phyloP scores from a whole-genome alignment of 2,888 invertebrate species.

The Andrena chrysosceles region DNA sequence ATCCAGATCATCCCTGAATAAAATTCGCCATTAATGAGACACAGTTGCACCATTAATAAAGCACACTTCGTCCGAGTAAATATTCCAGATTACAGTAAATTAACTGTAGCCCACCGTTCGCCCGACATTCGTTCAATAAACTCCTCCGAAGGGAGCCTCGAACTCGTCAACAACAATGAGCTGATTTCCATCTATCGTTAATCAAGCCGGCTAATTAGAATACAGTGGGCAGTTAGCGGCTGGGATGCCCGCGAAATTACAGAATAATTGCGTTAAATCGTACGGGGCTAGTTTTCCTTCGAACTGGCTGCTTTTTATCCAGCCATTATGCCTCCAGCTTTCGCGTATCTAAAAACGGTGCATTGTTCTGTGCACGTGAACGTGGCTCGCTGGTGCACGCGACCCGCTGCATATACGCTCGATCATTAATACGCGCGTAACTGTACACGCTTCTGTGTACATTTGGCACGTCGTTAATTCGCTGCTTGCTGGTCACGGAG shows the following conservation, averaged over 20 bases:
- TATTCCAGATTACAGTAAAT: conserved; percentile 32
- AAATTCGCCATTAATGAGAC: too few relatives aligned
- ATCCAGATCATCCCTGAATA: too few relatives aligned
- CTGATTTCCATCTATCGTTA: conserved; percentile 19
- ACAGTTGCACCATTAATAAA: too few relatives aligned
- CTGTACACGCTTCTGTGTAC: conserved; percentile 23
- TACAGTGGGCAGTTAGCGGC: conserved; percentile 12
- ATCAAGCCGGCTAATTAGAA: conserved; percentile 23
- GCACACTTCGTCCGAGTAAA: not conserved
- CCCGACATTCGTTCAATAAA: not conserved
- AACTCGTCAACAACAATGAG: conserved; percentile 1
- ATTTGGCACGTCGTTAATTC: conserved; percentile 14
- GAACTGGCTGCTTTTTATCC: conserved; percentile 36
- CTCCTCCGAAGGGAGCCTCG: not conserved
- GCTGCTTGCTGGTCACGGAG: not conserved
- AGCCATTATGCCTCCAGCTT: conserved; percentile 39
- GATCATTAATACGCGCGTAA: conserved; percentile 42
- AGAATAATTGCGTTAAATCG: conserved; percentile 42
- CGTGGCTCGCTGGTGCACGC: conserved; percentile 40
- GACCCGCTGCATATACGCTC: conserved; percentile 42
- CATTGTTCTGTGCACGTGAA: conserved; percentile 48
- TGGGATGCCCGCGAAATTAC: conserved; percentile 28
- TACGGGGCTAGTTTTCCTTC: conserved; percentile 31
- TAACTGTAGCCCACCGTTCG: not conserved
- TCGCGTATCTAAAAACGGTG: conserved; percentile 35